A percentile compares a stretch with the other conserved stretches of the same genome.
These are phyloP conservation scores for Luffia ferchaultella DNA, from an alignment of 2,888 invertebrate species.

Conservation along the genomic window DNA sequence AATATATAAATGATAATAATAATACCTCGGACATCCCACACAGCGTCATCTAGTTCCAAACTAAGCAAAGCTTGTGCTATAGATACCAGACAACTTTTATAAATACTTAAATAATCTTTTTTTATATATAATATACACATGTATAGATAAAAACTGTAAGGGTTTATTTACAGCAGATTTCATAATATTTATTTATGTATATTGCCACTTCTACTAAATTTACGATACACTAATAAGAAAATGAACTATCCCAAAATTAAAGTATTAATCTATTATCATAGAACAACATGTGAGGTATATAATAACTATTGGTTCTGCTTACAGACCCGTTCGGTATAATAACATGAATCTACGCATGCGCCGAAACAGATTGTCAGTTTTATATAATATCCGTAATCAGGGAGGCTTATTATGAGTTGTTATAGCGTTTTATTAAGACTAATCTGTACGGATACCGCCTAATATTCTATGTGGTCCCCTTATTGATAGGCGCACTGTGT, in stretches of 20 bases:
- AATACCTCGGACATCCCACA: too few relatives aligned
- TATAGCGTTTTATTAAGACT: constrained; percentile 33
- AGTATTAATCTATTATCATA: background rate
- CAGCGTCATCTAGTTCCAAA: too few relatives aligned
- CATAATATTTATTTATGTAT: too few relatives aligned
- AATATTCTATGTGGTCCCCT: constrained; percentile 36
- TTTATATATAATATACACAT: too few relatives aligned
- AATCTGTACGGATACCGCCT: background rate
- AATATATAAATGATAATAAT: too few relatives aligned
- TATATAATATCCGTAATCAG: constrained; percentile 48
- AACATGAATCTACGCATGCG: constrained; percentile 1
- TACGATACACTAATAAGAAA: too few relatives aligned
- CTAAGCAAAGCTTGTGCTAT: too few relatives aligned
- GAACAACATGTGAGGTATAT: background rate
- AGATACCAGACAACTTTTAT: too few relatives aligned
- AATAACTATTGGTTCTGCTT: background rate
- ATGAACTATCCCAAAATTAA: background rate
- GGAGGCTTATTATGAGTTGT: constrained; percentile 48
- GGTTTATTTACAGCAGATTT: too few relatives aligned
- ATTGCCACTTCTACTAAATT: too few relatives aligned
- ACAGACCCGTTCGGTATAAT: constrained; percentile 1
- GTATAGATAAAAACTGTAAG: too few relatives aligned
- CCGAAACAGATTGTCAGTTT: constrained; percentile 38
- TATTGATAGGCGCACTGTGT: constrained; percentile 31
- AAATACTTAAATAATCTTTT: too few relatives aligned